Evolutionary conservation across 1,140 invertebrate genomes (phyloP), one percentile per base, ranked within the genome.

Genomic region (Apis dorsata): DNA sequence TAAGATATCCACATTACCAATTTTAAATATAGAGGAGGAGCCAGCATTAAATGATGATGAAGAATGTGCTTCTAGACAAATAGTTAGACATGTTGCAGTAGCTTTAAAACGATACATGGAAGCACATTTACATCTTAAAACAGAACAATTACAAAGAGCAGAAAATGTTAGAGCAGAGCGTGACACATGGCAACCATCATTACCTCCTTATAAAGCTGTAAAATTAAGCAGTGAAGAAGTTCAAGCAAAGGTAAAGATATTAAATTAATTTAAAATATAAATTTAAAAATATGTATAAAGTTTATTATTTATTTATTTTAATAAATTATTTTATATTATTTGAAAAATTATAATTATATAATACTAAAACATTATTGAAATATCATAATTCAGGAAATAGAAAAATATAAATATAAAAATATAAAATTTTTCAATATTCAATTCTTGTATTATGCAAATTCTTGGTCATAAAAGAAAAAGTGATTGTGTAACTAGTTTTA

Each of bases 101-200:
- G 97, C 98, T 5, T 94, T 99, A 1, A 97, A 98, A 90, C 95
- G 97, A 81, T 99, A 99, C 88, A 97, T 98, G 93, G 98, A 99
- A 93, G 97, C 97, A 4, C 99, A 99, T 93, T 94, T 99, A 57
- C 96, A 97, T 87, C 95, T 97, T 62, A 97, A 98, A 91, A 97
- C 97, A 17, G 97, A 98, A 84, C 96, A 97, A 83, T 94, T 99
- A 1, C 95, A 96, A 85, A 92, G 97, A 83, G 94, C 95, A 2
- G 95, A 96, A 89, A 93, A 95, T 84, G 91, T 90, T 11, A 92
- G 93, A 91, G 90, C 90, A 63, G 91, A 92, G 81, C 78, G 93
- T 57, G 93, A 94, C 63, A 90, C 92, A 19, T 90, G 91, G 90
- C 90, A 94, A 70, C 91, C 93, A 10, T 93, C 94, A 5, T 90